Evolutionary conservation across 2,888 invertebrate genomes (phyloP).

Genomic region (Sesia apiformis): DNA sequence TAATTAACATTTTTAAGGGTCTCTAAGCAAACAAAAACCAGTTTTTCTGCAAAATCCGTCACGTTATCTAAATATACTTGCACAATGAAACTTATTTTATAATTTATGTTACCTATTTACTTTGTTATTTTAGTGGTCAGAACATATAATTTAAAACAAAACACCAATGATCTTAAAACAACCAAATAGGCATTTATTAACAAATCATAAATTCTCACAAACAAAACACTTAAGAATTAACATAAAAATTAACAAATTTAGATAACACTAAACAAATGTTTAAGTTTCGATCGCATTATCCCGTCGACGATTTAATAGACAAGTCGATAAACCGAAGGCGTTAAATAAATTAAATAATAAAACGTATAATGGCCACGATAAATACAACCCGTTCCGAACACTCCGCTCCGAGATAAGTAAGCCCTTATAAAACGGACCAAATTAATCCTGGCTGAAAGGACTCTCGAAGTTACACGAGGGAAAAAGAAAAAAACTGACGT

Average conservation of each 20-base stretch:
- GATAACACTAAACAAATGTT: constrained; percentile 52
- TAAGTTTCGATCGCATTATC: constrained; percentile 60
- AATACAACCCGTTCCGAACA: constrained; percentile 65
- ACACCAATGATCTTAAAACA: too few species aligned
- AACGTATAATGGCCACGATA: constrained; percentile 70
- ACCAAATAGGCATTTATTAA: too few species aligned
- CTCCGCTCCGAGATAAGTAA: constrained; percentile 62
- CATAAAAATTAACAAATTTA: constrained; percentile 37
- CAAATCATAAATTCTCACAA: too few species aligned
- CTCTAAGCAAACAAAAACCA: too few species aligned
- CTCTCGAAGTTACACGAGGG: constrained; percentile 36
- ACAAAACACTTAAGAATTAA: constrained; percentile 3
- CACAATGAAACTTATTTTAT: too few species aligned
- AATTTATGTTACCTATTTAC: too few species aligned
- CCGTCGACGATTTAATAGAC: constrained; percentile 67
- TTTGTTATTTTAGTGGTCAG: too few species aligned
- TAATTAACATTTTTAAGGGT: too few species aligned
- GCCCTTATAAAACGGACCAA: constrained; percentile 68
- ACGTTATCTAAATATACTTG: too few species aligned
- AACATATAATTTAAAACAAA: too few species aligned
- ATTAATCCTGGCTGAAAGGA: constrained; percentile 71
- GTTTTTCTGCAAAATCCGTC: too few species aligned
- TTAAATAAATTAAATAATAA: constrained; percentile 75
- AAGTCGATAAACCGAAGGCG: constrained; percentile 61
- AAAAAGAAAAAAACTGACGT: constrained; percentile 60